These are phyloP conservation scores for Falco berigora DNA, from an alignment of 2,797 vertebrate genomes.

Conservation along the genomic window DNA sequence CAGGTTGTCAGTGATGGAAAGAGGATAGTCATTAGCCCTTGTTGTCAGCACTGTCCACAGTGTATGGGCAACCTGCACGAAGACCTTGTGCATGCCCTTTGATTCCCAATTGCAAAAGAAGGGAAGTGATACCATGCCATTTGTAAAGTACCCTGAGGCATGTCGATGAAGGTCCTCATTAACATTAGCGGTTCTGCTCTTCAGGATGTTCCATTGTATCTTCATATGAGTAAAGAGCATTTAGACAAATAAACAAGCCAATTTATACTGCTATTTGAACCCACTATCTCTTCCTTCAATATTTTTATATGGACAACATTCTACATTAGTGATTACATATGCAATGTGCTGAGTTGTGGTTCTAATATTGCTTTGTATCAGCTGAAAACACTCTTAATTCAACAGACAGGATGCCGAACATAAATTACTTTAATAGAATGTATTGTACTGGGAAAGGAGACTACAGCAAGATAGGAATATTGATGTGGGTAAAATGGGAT, in stretches of 20 bases:
- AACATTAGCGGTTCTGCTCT: background rate
- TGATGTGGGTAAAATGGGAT: constrained; percentile 25
- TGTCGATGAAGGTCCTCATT: background rate
- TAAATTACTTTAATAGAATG: background rate
- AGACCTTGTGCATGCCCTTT: background rate
- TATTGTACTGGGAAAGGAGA: background rate
- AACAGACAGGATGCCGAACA: background rate
- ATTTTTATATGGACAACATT: background rate
- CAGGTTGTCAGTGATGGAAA: background rate
- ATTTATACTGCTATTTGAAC: background rate
- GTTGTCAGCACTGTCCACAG: background rate
- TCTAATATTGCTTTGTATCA: background rate
- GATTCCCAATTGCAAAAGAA: background rate
- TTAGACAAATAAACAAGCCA: background rate
- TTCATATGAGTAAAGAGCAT: background rate
- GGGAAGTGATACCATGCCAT: background rate
- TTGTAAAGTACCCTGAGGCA: background rate
- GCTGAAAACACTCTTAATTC: background rate
- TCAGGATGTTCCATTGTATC: background rate
- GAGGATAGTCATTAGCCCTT: accelerated
- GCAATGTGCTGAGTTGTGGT: background rate
- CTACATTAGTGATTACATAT: background rate
- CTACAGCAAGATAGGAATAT: background rate
- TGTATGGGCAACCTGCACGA: background rate
- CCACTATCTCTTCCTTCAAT: background rate